Base-by-base conservation (phyloP, 2,888 invertebrate genomes). In the Sabellastarte sp. region DNA sequence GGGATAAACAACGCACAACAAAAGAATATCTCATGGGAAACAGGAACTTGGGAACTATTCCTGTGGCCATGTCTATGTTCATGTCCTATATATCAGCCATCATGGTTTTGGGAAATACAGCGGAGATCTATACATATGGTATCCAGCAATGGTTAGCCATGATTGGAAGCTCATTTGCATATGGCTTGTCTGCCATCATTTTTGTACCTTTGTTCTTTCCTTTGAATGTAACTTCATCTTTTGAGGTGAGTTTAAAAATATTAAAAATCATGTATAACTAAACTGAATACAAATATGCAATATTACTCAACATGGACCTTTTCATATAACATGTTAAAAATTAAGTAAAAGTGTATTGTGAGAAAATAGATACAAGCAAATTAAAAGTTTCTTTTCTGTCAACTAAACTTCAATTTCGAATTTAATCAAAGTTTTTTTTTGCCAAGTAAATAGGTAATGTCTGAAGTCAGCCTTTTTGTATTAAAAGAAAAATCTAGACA, bases 31-130 rank as follows among this genome's bases (percentile, higher is more conserved):
- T 66, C 3, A 63, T 61, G 66, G 66, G 56, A 5, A 53, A 64
- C 58, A 20, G 66, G 2, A 57, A 33, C 15, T 28, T 66, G 59
- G 53, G 53, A 5, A 53, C 58, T 20, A 51, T 66, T 2, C 66
- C 66, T 20, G 66, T 66, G 1, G 60, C 66, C 10, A 32, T 64
- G 50, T 66, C 66, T 4, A 64, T 66, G 63, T 60, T 66, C 32
- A 66, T 66, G 66, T 61, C 61, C 3, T 66, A 66, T 31, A 66
- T 66, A 15, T 66, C 66, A 2, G 66, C 66, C 32, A 66, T 66
- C 41, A 20, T 66, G 55, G 59, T 66, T 1, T 53, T 66, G 50
- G 66, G 66, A 24, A 66, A 66, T 30, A 61, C 66, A 4, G 66
- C 66, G 2, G 66, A 66, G 61, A 64, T 57, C 51, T 66, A 66